Evolutionary conservation across 2,113 vertebrate species (phyloP).

Genomic region (Amphilophus citrinellus): DNA sequence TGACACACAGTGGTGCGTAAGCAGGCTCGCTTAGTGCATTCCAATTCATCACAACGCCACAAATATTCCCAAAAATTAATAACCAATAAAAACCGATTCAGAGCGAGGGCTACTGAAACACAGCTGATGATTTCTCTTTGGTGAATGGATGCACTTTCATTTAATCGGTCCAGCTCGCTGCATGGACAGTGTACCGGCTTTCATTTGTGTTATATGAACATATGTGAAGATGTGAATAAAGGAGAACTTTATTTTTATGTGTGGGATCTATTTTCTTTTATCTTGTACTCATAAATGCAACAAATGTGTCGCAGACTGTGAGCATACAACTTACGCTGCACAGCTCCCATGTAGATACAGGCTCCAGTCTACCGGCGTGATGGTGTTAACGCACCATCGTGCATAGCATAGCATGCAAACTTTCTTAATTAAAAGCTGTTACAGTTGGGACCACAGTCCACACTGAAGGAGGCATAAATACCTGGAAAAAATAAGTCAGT

Average conservation of each 20-base stretch:
- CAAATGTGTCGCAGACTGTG: too few species aligned
- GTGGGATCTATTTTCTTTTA: neutral
- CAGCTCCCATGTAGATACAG: too few species aligned
- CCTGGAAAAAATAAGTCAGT: too few species aligned
- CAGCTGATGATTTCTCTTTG: neutral
- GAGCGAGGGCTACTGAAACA: neutral
- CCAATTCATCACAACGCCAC: too few species aligned
- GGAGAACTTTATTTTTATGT: neutral
- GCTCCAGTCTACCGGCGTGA: neutral
- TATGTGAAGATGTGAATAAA: neutral
- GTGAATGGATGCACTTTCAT: neutral
- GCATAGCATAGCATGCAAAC: too few species aligned
- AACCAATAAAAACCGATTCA: accelerated
- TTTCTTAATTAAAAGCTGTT: too few species aligned
- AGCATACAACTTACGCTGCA: too few species aligned
- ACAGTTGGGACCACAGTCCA: too few species aligned
- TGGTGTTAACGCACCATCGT: too few species aligned
- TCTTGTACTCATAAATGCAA: too few species aligned
- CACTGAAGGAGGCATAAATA: too few species aligned
- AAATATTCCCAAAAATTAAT: neutral
- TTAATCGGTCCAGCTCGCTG: neutral
- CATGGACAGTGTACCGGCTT: neutral
- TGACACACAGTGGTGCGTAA: neutral
- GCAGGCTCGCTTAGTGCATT: neutral
- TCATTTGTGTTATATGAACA: neutral